phyloP scores from a whole-genome alignment of 2,888 invertebrate species.

The Drosophila percnosoma region DNA sequence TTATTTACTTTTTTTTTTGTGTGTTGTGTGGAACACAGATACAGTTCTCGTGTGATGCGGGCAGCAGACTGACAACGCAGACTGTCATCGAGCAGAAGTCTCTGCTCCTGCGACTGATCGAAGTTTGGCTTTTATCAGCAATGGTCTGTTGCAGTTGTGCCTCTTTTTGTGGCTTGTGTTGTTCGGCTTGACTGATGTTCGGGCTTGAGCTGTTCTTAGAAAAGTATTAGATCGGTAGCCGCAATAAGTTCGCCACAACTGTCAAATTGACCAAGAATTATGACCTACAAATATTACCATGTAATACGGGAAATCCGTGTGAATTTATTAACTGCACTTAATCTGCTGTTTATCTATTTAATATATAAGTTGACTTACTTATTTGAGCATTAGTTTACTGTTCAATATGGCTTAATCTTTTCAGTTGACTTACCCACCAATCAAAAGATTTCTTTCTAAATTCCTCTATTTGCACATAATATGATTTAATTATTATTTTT shows the following conservation, averaged over 20 bases:
- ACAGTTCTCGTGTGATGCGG: slow-evolving; percentile 64
- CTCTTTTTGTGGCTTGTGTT: slow-evolving; percentile 18
- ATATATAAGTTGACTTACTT: not conserved
- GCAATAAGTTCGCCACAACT: slow-evolving; percentile 14
- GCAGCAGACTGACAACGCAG: slow-evolving; percentile 59
- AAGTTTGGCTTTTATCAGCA: slow-evolving; percentile 33
- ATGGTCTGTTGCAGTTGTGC: slow-evolving; percentile 22
- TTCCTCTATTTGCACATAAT: too few species aligned
- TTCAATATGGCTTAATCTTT: rapidly evolving
- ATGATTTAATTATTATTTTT: too few species aligned
- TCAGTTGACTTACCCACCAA: too few species aligned
- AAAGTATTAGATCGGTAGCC: slow-evolving; percentile 31
- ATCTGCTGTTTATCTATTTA: not conserved
- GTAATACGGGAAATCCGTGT: not conserved
- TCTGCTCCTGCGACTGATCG: slow-evolving; percentile 25
- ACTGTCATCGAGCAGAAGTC: slow-evolving; percentile 38
- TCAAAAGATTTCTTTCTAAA: too few species aligned
- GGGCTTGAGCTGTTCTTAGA: slow-evolving; percentile 25
- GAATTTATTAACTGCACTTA: not conserved
- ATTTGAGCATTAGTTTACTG: not conserved
- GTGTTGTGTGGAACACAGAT: slow-evolving; percentile 38
- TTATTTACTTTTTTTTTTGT: slow-evolving; percentile 36
- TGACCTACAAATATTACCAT: slow-evolving; percentile 2
- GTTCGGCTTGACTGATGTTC: not conserved
- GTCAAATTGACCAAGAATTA: slow-evolving; percentile 29